Conservation (phyloP, 2,888 invertebrate species). For the Tryphoninae sp. region DNA sequence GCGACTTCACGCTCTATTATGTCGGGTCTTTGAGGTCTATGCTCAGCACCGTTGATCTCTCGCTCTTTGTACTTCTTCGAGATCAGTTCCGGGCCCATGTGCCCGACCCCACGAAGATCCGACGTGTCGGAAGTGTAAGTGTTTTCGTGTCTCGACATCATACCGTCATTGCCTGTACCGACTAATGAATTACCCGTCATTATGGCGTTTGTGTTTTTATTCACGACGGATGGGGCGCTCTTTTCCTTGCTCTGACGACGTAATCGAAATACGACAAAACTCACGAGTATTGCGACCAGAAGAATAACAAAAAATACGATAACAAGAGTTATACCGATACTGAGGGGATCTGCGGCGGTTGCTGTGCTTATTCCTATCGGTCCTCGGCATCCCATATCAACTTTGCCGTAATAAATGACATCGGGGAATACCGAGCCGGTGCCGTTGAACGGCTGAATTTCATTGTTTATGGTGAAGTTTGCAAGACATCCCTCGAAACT, state of each 20-base stretch:
- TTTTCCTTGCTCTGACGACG: conserved; percentile 94
- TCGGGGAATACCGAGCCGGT: conserved; percentile 91
- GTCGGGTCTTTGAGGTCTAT: conserved; percentile 93
- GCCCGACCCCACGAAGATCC: conserved; percentile 87
- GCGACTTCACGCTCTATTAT: conserved; percentile 95
- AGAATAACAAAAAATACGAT: conserved; percentile 96
- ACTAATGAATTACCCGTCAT: conserved; percentile 87
- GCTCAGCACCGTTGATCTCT: conserved; percentile 88
- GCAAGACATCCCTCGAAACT: conserved; percentile 95
- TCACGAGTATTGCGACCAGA: conserved; percentile 93
- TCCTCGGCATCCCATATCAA: conserved; percentile 89
- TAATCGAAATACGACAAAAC: conserved; percentile 95
- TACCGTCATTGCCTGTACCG: conserved; percentile 86
- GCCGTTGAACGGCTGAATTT: conserved; percentile 94
- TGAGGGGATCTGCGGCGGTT: conserved; percentile 92
- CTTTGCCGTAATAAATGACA: conserved; percentile 87
- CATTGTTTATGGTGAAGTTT: conserved; percentile 94
- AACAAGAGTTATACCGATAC: conserved; percentile 95
- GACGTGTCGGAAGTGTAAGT: conserved; percentile 85
- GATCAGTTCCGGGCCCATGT: conserved; percentile 92
- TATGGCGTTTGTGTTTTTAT: conserved; percentile 90
- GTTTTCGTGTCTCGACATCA: conserved; percentile 87
- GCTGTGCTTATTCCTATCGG: conserved; percentile 88
- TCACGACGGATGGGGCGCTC: conserved; percentile 87
- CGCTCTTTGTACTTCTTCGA: conserved; percentile 95